Evolutionary conservation across 2,888 invertebrate species (phyloP).

Genomic region (Vanessa cardui): DNA sequence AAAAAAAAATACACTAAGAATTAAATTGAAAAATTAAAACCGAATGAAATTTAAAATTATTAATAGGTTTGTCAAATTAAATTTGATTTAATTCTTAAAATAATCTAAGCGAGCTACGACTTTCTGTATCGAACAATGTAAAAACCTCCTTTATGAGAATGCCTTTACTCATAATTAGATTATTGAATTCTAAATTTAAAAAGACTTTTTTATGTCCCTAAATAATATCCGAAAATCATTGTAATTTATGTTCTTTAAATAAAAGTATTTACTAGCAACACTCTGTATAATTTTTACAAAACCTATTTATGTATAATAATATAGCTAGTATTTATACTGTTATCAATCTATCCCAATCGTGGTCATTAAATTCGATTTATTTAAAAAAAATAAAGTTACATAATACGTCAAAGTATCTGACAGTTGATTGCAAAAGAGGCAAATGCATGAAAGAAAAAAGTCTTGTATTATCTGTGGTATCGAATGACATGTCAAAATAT

Average conservation of each 20-base stretch:
- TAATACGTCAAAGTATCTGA: not conserved
- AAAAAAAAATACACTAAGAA: too few species aligned
- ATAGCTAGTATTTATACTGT: not conserved
- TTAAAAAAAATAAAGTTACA: too few species aligned
- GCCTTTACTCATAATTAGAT: not conserved
- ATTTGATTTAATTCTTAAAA: too few species aligned
- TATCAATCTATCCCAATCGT: slow-evolving; percentile 7
- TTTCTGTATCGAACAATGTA: not conserved
- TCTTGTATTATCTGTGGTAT: not conserved
- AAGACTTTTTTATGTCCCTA: too few species aligned
- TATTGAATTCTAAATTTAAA: not conserved
- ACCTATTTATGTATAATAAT: not conserved
- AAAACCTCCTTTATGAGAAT: not conserved
- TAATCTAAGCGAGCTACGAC: not conserved
- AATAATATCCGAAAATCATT: not conserved
- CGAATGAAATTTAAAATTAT: too few species aligned
- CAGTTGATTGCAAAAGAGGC: not conserved
- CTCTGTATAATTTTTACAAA: not conserved
- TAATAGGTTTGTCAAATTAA: too few species aligned
- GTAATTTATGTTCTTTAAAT: not conserved
- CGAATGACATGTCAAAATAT: not conserved
- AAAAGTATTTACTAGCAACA: not conserved
- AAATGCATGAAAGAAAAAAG: not conserved
- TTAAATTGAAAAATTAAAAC: too few species aligned
- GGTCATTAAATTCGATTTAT: not conserved